Evolutionary conservation across 2,797 vertebrate species (phyloP), one percentile per base, ranked within the genome.

Genomic region (Pseudotriccus pelzelni): DNA sequence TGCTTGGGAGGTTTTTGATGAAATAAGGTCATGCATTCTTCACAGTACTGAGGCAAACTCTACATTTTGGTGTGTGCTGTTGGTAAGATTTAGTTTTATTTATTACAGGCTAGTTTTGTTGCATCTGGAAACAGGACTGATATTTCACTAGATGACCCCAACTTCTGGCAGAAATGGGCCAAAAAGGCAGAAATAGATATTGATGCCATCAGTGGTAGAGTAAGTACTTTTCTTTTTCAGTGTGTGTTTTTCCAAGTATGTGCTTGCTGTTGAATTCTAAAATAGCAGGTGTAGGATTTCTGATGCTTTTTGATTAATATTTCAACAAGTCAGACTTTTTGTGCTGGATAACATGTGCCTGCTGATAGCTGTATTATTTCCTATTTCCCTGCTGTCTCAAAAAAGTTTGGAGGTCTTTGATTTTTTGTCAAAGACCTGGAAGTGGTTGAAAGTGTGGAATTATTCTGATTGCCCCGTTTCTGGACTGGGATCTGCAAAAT

Each of bases 151-250:
- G 99, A 99, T 95, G 99, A 99, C 97, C 99, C 99, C 23, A 99
- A 99, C 97, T 99, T 99, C 98, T 99, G 99, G 99, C 99, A 99
- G 97, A 99, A 99, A 97, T 99, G 99, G 99, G 99, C 99, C 56
- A 99, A 99, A 98, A 99, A 99, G 94, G 99, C 99, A 70, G 99
- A 99, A 98, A 99, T 99, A 84, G 99, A 99, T 96, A 97, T 99
- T 79, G 99, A 99, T 10, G 98, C 98, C 66, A 98, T 99, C 95
- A 99, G 99, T 78, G 99, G 99, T 91, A 98, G 99, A 99, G 99
- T 99, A 98, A 98, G 99, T 98, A 89, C 67, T 91, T 88, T 12
- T 72, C 44, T 41, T 52, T 56, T 62, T 37, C 39, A 79, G 36
- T 39, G 9, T 16, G 5, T 7, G 1, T 41, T 78, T 87, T 68